Conservation (phyloP, 2,113 vertebrate species). For the Setophaga kirtlandii region DNA sequence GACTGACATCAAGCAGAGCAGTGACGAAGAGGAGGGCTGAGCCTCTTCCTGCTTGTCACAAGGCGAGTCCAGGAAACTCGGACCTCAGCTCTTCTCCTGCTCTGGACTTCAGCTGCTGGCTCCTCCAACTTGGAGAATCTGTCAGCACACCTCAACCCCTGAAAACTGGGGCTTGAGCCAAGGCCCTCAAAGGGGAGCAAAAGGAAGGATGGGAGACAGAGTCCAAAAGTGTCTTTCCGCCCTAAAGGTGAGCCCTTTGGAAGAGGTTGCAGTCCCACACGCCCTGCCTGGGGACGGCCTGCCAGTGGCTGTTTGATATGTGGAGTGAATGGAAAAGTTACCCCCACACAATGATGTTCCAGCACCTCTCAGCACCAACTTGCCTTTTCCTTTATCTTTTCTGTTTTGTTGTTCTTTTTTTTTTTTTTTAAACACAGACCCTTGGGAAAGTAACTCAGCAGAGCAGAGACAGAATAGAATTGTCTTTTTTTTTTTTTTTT, state of each 20-base stretch:
- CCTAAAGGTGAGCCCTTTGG: slow-evolving; percentile 53
- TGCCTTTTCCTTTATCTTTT: slow-evolving; percentile 43
- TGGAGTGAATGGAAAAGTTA: slow-evolving; percentile 41
- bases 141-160: slow-evolving; percentile 49
- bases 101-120: slow-evolving; percentile 25
- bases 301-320: slow-evolving; percentile 27
- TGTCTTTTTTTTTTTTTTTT: neutral
- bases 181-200: slow-evolving; percentile 32
- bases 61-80: neutral
- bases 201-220: slow-evolving; percentile 47
- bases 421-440: neutral
- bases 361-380: slow-evolving; percentile 52
- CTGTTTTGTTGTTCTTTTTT: neutral
- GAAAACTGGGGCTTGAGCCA: slow-evolving; percentile 34
- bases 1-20: neutral
- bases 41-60: slow-evolving; percentile 20
- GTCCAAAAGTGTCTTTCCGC: slow-evolving; percentile 45
- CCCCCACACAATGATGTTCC: neutral
- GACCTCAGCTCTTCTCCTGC: slow-evolving; percentile 3
- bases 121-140: neutral
- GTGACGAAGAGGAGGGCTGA: slow-evolving; percentile 19
- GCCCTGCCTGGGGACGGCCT: neutral
- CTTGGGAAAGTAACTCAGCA: slow-evolving; percentile 46
- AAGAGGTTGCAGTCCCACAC: neutral
- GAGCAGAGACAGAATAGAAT: slow-evolving; percentile 39